Evolutionary conservation across 1,140 invertebrate genomes (phyloP).

Genomic region (Eupeodes corollae): DNA sequence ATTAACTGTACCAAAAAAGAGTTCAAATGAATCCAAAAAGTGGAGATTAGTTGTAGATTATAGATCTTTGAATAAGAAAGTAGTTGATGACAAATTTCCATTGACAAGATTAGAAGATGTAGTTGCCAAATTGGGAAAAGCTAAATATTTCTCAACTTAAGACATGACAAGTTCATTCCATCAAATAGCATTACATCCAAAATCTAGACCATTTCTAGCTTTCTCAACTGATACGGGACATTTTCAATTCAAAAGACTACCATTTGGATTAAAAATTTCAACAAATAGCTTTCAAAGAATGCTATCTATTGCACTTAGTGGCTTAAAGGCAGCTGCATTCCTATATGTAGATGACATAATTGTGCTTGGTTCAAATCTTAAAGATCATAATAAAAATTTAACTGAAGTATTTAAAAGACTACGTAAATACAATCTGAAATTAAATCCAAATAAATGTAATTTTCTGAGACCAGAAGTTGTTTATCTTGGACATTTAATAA

Average conservation of each 20-base stretch:
- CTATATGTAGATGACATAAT: too few species aligned
- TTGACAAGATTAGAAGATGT: slow-evolving; percentile 38
- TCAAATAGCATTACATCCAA: slow-evolving; percentile 33
- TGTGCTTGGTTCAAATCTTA: slow-evolving; percentile 9
- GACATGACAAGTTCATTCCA: slow-evolving; percentile 38
- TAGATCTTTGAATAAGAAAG: slow-evolving; percentile 16
- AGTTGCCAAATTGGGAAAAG: slow-evolving; percentile 26
- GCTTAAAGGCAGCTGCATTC: slow-evolving; percentile 8
- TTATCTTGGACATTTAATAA: slow-evolving; percentile 16
- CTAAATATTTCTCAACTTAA: slow-evolving; percentile 31
- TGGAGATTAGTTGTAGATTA: slow-evolving; percentile 18
- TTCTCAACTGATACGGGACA: slow-evolving; percentile 4
- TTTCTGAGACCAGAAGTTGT: slow-evolving; percentile 11
- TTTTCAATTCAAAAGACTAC: slow-evolving; percentile 6
- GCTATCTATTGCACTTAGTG: slow-evolving; percentile 8
- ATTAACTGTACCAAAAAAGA: slow-evolving; percentile 14
- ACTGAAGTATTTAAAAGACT: slow-evolving; percentile 13
- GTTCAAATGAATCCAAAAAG: slow-evolving; percentile 7
- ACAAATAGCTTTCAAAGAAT: slow-evolving; percentile 7
- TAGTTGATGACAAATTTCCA: too few species aligned
- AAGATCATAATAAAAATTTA: slow-evolving; percentile 9
- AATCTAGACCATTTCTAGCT: slow-evolving; percentile 21
- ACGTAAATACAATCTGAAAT: too few species aligned
- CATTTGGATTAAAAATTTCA: slow-evolving; percentile 8
- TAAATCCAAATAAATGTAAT: slow-evolving; percentile 20